Conservation (phyloP, 1,140 invertebrate genomes). For the Drosophila guanche region DNA sequence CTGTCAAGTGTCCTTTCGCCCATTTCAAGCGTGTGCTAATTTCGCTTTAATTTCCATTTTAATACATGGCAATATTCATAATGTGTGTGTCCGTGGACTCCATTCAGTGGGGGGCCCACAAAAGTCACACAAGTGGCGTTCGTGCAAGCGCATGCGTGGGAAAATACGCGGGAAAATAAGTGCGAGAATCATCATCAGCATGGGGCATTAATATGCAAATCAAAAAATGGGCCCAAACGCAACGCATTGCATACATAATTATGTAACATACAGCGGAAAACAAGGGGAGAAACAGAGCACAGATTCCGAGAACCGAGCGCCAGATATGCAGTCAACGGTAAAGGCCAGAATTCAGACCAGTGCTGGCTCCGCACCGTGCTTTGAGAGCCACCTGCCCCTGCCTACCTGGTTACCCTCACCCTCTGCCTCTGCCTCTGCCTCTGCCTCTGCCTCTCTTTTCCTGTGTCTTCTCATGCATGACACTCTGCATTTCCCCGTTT, state of each 20-base stretch:
- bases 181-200: slow-evolving; percentile 26
- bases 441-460: no score
- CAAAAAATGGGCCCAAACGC: slow-evolving; percentile 40
- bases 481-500: no score
- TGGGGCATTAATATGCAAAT: slow-evolving; percentile 75
- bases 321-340: no score
- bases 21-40: slow-evolving; percentile 62
- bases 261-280: slow-evolving; percentile 26
- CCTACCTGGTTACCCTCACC: no score
- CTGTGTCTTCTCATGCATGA: no score
- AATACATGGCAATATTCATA: slow-evolving; percentile 67
- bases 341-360: no score
- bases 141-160: slow-evolving; percentile 53
- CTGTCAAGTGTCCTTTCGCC: background rate
- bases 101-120: background rate
- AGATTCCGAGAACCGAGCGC: slow-evolving; percentile 5
- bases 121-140: slow-evolving; percentile 25
- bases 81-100: slow-evolving; percentile 10
- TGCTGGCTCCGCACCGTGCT: no score
- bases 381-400: no score
- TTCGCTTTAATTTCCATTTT: slow-evolving; percentile 77
- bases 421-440: background rate
- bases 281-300: slow-evolving; percentile 22
- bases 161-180: slow-evolving; percentile 27
- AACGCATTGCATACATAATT: slow-evolving; percentile 61